Evolutionary conservation across 2,888 invertebrate species (phyloP), one percentile per base, ranked within the genome.

Genomic region (Dolichopus griseipennis): DNA sequence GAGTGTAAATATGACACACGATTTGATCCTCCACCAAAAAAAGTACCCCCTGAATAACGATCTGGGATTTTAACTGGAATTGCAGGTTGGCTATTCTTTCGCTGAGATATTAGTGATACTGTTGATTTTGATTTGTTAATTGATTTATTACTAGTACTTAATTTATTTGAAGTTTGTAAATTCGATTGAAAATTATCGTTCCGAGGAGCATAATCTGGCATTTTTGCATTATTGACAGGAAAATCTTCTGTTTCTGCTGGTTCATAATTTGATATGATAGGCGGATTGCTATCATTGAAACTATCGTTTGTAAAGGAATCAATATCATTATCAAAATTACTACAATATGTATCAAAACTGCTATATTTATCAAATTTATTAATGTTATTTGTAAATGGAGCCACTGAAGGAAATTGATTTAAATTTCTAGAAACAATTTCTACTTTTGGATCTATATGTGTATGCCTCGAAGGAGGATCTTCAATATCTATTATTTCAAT

Each of bases 201-300:
- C 8, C 64, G 7, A 20, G 73, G 74, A 64, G 76, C 76, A 73
- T 75, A 76, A 68, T 75, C 75, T 12, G 76, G 76, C 62, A 71
- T 73, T 69, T 75, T 75, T 9, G 75, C 75, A 72, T 68, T 75
- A 68, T 81, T 81, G 41, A 82, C 80, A 8, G 81, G 81, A 71
- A 82, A 81, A 70, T 81, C 81, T 73, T 81, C 81, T 21, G 78
- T 78, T 75, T 81, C 77, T 69, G 81, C 79, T 37, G 79, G 78
- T 66, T 80, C 78, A 71, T 79, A 80, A 68, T 81, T 81, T 9
- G 75, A 76, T 64, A 80, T 75, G 43, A 79, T 77, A 22, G 78
- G 78, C 64, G 78, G 75, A 74, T 78, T 79, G 69, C 77, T 78
- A 41, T 79, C 80, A 66, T 78, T 79, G 37, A 75, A 74, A 73